Evolutionary conservation across 2,113 vertebrate genomes (phyloP).

Genomic region (Arizona elegans): DNA sequence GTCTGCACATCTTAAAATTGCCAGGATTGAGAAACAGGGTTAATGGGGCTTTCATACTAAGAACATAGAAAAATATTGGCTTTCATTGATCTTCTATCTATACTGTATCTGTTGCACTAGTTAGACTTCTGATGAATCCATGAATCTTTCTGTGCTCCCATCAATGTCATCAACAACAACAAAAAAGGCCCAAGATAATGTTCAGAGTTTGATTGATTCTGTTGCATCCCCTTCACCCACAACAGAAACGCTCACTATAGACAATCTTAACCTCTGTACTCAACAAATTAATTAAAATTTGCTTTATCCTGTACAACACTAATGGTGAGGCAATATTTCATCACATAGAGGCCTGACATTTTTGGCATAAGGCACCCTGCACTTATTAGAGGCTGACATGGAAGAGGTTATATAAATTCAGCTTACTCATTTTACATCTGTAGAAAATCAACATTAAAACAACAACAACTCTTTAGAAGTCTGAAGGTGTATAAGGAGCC

Average conservation of each 20-base stretch:
- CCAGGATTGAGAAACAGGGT: background rate
- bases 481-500: background rate
- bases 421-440: background rate
- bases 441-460: background rate
- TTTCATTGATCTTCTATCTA: background rate
- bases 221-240: background rate
- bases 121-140: background rate
- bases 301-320: background rate
- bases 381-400: background rate
- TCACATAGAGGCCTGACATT: background rate
- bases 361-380: background rate
- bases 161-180: background rate
- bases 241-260: background rate
- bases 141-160: background rate
- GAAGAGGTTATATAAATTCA: background rate
- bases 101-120: background rate
- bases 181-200: background rate
- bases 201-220: background rate
- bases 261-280: background rate
- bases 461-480: background rate
- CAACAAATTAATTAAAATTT: constrained; percentile 2
- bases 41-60: background rate
- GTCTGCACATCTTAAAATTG: background rate
- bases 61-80: background rate
- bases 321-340: background rate